Evolutionary conservation across 2,888 invertebrate genomes (phyloP).

Genomic region (Mellilla xanthometata): DNA sequence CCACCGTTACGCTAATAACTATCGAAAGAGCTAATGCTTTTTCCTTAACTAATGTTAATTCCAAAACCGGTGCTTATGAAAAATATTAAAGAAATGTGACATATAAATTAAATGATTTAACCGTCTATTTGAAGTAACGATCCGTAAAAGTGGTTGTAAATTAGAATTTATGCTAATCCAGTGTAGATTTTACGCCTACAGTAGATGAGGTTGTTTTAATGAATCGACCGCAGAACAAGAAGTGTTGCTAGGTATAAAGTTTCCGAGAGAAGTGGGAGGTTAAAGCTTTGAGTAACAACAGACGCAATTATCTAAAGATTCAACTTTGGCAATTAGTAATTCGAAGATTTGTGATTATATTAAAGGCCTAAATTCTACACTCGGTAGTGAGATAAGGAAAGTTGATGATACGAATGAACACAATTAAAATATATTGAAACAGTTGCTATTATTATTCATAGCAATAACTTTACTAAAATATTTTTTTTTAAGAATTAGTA

Average conservation of each 20-base stretch:
- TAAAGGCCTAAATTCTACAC: no score
- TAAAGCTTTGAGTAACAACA: not conserved
- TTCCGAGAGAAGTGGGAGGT: not conserved
- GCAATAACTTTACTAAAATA: no score
- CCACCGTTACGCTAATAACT: conserved; percentile 21
- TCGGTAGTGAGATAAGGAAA: no score
- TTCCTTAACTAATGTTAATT: conserved; percentile 27
- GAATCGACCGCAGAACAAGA: conserved; percentile 21
- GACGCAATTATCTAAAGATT: no score
- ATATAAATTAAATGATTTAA: conserved; percentile 48
- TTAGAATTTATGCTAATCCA: conserved; percentile 65
- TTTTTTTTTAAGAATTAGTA: no score
- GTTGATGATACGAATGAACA: no score
- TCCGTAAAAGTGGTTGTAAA: conserved; percentile 55
- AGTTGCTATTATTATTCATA: no score
- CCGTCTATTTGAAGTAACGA: conserved; percentile 56
- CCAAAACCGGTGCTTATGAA: conserved; percentile 28
- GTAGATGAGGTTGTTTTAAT: conserved; percentile 36
- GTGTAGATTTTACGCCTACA: conserved; percentile 56
- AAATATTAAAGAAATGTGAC: conserved; percentile 34
- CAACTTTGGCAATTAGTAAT: no score
- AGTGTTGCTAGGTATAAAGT: conserved; percentile 26
- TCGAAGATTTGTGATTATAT: no score
- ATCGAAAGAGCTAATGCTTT: conserved; percentile 28
- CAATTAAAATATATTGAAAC: no score